These are phyloP conservation scores for Ceyx margarethae DNA, from an alignment of 2,113 vertebrate genomes.

Conservation along the genomic window DNA sequence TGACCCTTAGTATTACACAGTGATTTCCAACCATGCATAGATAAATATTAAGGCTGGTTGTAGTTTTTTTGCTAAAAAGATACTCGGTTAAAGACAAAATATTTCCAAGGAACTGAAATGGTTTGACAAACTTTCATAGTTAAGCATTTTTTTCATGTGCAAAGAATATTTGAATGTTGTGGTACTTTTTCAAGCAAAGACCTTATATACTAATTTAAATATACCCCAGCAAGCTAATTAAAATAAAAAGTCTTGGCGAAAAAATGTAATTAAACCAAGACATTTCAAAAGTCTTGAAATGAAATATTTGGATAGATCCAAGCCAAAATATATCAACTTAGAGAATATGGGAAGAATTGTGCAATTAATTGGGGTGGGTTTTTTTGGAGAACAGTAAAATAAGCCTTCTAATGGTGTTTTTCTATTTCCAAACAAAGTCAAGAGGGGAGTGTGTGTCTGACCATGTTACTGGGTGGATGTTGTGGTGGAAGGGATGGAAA, in stretches of 20 bases:
- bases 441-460: neutral
- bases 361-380: neutral
- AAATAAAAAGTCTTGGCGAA: neutral
- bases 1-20: neutral
- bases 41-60: neutral
- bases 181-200: slow-evolving; percentile 13
- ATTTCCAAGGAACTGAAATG: neutral
- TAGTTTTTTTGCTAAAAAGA: neutral
- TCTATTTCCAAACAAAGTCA: neutral
- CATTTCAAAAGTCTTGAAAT: neutral
- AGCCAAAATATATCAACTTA: neutral
- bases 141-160: neutral
- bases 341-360: neutral
- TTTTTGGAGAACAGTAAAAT: neutral
- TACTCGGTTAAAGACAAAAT: neutral
- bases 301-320: slow-evolving; percentile 8
- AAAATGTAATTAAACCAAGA: slow-evolving; percentile 3
- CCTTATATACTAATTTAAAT: neutral
- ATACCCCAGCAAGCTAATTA: slow-evolving; percentile 5
- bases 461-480: neutral
- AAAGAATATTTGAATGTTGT: slow-evolving; percentile 11
- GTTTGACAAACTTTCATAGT: neutral
- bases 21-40: neutral
- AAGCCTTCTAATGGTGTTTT: neutral
- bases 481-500: neutral